Base-by-base conservation (phyloP, 2,113 vertebrate species). In the Pardalotus punctatus region DNA sequence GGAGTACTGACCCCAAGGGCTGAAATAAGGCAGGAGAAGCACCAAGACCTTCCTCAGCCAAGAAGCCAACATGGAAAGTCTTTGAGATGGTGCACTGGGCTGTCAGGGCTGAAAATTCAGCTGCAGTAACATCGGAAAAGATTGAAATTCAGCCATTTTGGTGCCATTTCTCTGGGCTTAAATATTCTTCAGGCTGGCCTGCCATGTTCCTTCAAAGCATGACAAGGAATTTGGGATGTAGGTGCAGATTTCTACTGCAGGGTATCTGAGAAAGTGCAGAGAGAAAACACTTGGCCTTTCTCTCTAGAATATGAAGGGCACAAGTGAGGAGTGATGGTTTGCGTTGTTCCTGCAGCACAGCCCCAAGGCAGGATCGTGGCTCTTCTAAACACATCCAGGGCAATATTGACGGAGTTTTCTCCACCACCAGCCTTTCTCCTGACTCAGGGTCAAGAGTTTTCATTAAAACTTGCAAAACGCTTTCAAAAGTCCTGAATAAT, bases 201-300 rank as follows among this genome's bases (percentile, higher is more conserved):
- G 9, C 17, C 4, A 1, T 21, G 45, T 7, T 50, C 15, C 13
- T 35, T n/a, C 18, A 29, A 18, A 15, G 1, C 17, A 27, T 22
- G 10, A 16, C 20, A 65, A 60, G 15, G 42, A 53, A 58, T 25
- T 9, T 58, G 7, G 28, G 35, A 21, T 28, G 28, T 24, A 53
- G 16, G 14, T 29, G 24, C 16, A 65, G 50, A 28, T 89, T 77
- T 45, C 43, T 11, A 1, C 20, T n/a, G 13, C 38, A 9, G 8
- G n/a, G n/a, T n/a, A 5, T 35, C 54, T 57, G 19, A 73, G n/a
- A 43, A 73, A 70, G 20, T 2, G 36, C 3, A 42, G 24, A 51
- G 25, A 25, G 28, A 61, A 89, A 83, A 7, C 1, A 9, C 4
- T 65, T n/a, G 2, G 2, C 20, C 11, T 84, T 84, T 45, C 25